Percentiles rank a stretch among this genome's conserved stretches.
These are phyloP conservation scores for Typhlomys cinereus DNA, from an alignment of 2,113 vertebrate species.

Conservation along the genomic window DNA sequence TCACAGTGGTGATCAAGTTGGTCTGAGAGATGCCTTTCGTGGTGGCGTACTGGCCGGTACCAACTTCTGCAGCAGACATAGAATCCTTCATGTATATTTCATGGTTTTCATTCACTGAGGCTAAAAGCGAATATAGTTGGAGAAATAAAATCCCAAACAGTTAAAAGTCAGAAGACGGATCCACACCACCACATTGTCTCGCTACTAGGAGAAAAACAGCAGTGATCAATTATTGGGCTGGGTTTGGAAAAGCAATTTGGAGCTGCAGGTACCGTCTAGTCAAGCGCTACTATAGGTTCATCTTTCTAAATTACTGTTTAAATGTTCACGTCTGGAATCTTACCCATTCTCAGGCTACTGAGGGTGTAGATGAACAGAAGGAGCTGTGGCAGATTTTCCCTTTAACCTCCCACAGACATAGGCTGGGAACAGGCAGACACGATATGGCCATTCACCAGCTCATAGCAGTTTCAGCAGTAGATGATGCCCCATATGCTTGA, in stretches of 20 bases:
- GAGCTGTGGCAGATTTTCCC: neutral
- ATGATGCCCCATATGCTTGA: neutral
- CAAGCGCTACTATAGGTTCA: neutral
- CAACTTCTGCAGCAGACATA: constrained; percentile 94
- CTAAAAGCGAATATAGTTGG: constrained; percentile 90
- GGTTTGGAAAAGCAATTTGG: neutral
- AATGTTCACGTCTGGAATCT: neutral
- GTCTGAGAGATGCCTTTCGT: constrained; percentile 93
- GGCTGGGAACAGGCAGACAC: neutral
- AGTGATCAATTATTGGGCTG: neutral
- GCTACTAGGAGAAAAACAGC: neutral
- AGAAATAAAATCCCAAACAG: constrained; percentile 74
- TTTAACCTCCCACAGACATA: neutral
- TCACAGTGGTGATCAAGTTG: constrained; percentile 95
- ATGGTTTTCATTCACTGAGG: constrained; percentile 95
- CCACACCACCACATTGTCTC: neutral
- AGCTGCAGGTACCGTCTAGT: too few relatives aligned
- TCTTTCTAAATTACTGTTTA: neutral
- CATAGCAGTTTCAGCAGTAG: neutral
- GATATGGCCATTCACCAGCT: neutral
- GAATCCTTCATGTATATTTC: constrained; percentile 96
- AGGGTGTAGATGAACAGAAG: neutral
- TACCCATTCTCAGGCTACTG: neutral
- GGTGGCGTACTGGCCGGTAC: constrained; percentile 92
- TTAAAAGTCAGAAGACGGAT: constrained; percentile 59